Evolutionary conservation across 1,140 invertebrate species (phyloP).

Genomic region (Psilanteris sp.): DNA sequence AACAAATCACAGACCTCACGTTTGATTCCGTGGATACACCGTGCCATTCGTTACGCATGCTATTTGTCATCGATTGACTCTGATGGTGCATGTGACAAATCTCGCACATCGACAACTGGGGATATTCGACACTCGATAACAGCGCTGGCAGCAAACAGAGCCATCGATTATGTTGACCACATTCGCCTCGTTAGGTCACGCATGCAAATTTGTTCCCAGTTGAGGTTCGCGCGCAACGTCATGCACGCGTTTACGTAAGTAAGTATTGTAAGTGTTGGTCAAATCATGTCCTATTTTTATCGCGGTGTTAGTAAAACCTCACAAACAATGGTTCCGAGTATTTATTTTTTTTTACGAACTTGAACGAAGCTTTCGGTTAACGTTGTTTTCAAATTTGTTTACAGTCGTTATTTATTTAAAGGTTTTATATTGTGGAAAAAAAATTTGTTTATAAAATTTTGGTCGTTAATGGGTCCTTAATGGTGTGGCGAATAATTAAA

Average conservation of each 20-base stretch:
- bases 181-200: constrained; percentile 58
- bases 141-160: constrained; percentile 27
- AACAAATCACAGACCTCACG: constrained; percentile 14
- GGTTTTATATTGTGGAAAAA: no score
- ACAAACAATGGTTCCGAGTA: no score
- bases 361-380: no score
- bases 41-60: constrained; percentile 45
- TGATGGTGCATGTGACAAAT: constrained; percentile 61
- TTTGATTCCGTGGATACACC: constrained; percentile 18
- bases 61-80: constrained; percentile 59
- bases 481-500: no score
- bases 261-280: constrained; percentile 23
- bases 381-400: no score
- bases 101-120: constrained; percentile 56
- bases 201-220: constrained; percentile 47
- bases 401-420: no score
- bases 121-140: constrained; percentile 60
- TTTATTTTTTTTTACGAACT: no score
- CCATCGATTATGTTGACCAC: constrained; percentile 60
- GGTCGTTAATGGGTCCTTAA: no score
- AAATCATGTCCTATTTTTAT: constrained; percentile 9
- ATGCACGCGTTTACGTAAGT: constrained; percentile 40
- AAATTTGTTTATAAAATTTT: no score
- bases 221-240: constrained; percentile 23
- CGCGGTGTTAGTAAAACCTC: no score